These are phyloP conservation scores for Cladopsammia gracilis DNA, from an alignment of 64 coral and sea anemone genomes.

Conservation along the genomic window DNA sequence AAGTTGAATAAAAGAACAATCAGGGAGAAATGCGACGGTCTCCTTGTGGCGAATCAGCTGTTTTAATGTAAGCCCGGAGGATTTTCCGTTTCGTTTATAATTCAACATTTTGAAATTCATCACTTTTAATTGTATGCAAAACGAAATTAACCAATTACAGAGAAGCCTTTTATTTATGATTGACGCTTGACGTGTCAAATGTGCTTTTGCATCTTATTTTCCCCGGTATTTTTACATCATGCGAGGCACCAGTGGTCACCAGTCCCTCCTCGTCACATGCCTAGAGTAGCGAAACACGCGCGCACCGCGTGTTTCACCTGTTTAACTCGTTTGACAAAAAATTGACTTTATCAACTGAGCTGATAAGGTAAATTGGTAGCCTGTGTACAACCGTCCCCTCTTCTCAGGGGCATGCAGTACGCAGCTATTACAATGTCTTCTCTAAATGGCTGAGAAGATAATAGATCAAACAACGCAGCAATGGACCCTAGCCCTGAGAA, in stretches of 20 bases:
- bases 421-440: no score
- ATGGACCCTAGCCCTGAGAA: no score
- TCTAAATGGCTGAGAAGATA: no score
- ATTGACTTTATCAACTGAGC: no score
- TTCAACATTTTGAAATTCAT: not conserved
- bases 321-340: no score
- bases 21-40: constrained; percentile 1
- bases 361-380: no score
- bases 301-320: no score
- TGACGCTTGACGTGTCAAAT: not conserved
- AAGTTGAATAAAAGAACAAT: not conserved
- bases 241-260: not conserved
- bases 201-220: not conserved
- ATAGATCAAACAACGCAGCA: no score
- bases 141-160: not conserved
- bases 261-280: no score
- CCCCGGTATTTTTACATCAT: not conserved
- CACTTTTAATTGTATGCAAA: not conserved
- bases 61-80: not conserved
- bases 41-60: not conserved
- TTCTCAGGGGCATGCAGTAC: no score
- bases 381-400: no score
- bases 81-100: not conserved
- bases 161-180: not conserved
- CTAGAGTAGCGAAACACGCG: no score